These are phyloP conservation scores for Arrhamphus sclerolepis DNA, from an alignment of 2,797 vertebrate genomes.

Conservation along the genomic window DNA sequence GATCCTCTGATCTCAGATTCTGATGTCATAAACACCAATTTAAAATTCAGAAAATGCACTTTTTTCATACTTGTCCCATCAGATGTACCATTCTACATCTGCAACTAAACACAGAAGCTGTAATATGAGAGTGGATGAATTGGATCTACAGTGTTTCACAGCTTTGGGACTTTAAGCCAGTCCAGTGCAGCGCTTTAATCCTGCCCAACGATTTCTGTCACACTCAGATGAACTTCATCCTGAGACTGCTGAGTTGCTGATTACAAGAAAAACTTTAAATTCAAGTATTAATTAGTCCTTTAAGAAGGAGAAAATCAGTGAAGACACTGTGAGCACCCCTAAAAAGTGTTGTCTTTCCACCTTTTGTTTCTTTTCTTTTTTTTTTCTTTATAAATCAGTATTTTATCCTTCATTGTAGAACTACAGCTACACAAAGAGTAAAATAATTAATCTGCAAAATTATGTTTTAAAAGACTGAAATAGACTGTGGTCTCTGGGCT, in stretches of 20 bases:
- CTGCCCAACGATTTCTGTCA: conserved; percentile 2
- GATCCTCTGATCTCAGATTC: too few relatives aligned
- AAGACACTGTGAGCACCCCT: neutral
- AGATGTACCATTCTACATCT: neutral
- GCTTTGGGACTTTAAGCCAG: neutral
- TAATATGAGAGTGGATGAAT: neutral
- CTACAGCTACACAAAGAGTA: too few relatives aligned
- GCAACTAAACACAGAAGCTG: neutral
- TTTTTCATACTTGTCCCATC: neutral
- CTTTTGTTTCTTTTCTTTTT: neutral
- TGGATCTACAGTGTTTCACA: neutral
- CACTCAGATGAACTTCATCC: conserved; percentile 11
- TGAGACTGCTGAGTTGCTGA: neutral
- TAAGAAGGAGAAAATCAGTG: neutral
- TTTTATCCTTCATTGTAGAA: too few relatives aligned
- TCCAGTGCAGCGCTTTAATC: conserved; percentile 3
- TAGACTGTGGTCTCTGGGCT: too few relatives aligned
- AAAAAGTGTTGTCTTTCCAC: too few relatives aligned
- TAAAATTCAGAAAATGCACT: too few relatives aligned
- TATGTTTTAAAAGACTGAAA: too few relatives aligned
- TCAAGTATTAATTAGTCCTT: conserved; percentile 4
- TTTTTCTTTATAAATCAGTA: neutral
- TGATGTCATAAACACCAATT: too few relatives aligned
- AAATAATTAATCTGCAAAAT: too few relatives aligned
- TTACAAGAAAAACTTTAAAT: neutral